Conservation (phyloP, 2,797 vertebrate genomes). For the Graptemys geographica region DNA sequence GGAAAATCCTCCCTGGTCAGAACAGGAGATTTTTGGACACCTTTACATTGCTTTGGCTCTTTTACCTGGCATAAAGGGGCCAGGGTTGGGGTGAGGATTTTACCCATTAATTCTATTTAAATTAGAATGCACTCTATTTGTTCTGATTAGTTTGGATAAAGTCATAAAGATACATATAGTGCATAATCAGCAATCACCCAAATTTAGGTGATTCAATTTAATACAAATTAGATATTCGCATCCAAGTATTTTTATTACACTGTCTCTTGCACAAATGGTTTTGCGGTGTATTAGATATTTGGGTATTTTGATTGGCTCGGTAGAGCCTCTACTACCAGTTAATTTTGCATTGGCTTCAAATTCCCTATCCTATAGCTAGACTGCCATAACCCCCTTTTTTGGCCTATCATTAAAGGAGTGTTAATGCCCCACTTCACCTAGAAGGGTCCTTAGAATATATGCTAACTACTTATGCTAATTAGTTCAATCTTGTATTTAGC, state of each 20-base stretch:
- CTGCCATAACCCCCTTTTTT: neutral
- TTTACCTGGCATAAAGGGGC: neutral
- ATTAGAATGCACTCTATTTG: too few relatives aligned
- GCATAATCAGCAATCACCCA: too few relatives aligned
- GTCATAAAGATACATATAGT: too few relatives aligned
- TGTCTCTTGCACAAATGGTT: neutral
- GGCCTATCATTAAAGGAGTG: neutral
- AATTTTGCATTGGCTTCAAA: neutral
- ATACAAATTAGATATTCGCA: too few relatives aligned
- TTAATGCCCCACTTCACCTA: neutral
- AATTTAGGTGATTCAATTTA: too few relatives aligned
- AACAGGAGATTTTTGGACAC: neutral
- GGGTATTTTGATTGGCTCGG: neutral
- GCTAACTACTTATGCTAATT: neutral
- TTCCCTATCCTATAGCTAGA: neutral
- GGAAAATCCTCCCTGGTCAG: neutral
- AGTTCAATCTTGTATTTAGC: neutral
- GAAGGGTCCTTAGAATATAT: neutral
- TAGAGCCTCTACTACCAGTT: neutral
- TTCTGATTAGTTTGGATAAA: neutral
- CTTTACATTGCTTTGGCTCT: neutral
- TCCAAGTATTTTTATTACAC: neutral
- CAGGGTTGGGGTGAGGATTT: neutral
- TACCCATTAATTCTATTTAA: neutral
- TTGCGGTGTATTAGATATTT: neutral